These are phyloP conservation scores for Beroe forskalii DNA, from an alignment of 37 sponge, comb jelly and placozoan species.

Conservation along the genomic window DNA sequence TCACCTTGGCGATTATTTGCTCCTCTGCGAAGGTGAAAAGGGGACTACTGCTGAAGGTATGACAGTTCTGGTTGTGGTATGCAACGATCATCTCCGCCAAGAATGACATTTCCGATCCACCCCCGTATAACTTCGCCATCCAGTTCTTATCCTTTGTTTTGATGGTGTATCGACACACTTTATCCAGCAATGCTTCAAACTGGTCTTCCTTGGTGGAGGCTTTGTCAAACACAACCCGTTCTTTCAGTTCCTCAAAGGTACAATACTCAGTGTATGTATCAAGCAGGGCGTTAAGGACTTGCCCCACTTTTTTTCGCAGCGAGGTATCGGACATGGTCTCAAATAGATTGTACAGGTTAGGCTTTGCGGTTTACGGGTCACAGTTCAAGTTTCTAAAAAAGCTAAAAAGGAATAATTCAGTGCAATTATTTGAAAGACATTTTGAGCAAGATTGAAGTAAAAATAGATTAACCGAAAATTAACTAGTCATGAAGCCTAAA, in stretches of 20 bases:
- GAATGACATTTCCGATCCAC: slow-evolving; percentile 8
- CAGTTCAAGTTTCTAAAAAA: no score
- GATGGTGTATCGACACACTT: not conserved
- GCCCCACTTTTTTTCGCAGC: not conserved
- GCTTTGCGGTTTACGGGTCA: no score
- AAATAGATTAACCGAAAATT: no score
- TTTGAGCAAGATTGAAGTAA: no score
- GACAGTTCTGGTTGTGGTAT: slow-evolving; percentile 42
- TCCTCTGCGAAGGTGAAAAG: slow-evolving; percentile 24
- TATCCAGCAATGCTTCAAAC: not conserved
- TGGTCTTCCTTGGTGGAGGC: not conserved
- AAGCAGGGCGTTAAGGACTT: not conserved
- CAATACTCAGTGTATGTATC: not conserved
- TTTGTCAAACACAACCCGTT: slow-evolving; percentile 15
- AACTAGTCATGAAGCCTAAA: no score
- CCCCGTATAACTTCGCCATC: slow-evolving; percentile 24
- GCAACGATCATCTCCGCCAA: slow-evolving; percentile 48
- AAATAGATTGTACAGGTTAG: not conserved
- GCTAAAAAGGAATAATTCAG: no score
- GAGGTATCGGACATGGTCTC: not conserved
- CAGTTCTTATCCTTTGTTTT: slow-evolving; percentile 46
- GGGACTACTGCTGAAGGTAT: not conserved
- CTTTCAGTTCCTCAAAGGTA: slow-evolving; percentile 6
- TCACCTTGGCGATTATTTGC: not conserved
- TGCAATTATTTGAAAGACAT: no score